These are phyloP conservation scores for Taxidea taxus DNA, from an alignment of 2,113 vertebrate species.

Conservation along the genomic window DNA sequence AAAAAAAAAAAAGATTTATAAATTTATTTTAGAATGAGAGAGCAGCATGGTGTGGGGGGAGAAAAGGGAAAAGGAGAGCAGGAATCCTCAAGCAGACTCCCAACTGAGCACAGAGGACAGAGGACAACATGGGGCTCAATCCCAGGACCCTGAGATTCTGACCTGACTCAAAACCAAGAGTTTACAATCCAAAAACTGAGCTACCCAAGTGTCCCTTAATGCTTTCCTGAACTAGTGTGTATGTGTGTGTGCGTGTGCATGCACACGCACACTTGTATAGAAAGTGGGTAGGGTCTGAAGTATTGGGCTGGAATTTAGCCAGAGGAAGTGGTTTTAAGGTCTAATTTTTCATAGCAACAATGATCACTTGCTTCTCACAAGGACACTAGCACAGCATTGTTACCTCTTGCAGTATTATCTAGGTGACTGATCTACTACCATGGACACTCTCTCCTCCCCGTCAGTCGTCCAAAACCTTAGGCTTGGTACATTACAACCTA, in stretches of 20 bases:
- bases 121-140: background rate
- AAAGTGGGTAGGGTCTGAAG: background rate
- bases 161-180: background rate
- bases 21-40: background rate
- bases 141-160: background rate
- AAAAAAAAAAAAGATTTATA: no score
- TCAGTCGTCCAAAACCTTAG: background rate
- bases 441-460: background rate
- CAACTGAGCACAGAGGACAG: background rate
- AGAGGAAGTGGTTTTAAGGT: background rate
- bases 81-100: background rate
- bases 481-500: background rate
- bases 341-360: background rate
- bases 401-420: background rate
- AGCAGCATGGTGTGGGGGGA: background rate
- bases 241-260: background rate
- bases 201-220: background rate
- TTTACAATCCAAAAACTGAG: background rate
- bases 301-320: background rate
- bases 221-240: background rate
- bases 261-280: rapidly evolving
- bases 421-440: no score
- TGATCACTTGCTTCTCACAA: background rate
- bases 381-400: background rate
- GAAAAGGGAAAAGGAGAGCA: background rate